phyloP scores from a whole-genome alignment of 2,888 invertebrate species.

The Odontocolon sp. region DNA sequence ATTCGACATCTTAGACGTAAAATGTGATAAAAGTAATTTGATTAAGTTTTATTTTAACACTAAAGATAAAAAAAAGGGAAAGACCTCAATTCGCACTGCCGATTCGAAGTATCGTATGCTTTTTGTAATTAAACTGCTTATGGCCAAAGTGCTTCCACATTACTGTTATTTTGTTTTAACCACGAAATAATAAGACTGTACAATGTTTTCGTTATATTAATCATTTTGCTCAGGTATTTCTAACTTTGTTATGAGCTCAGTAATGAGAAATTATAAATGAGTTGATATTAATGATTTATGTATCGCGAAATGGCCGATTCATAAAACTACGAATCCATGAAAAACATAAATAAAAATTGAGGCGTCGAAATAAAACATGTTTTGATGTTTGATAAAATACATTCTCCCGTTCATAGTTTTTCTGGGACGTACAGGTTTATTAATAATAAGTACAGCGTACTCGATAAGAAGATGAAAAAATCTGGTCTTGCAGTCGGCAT shows the following conservation, averaged over 20 bases:
- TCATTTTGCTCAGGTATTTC: slow-evolving; percentile 44
- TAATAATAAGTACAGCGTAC: too few relatives aligned
- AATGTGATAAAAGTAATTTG: slow-evolving; percentile 44
- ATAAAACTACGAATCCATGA: background rate
- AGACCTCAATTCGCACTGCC: too few relatives aligned
- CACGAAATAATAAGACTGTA: slow-evolving; percentile 34
- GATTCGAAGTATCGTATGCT: background rate
- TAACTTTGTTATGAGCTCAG: slow-evolving; percentile 44
- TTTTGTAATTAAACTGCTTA: slow-evolving; percentile 27
- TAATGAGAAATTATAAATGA: slow-evolving; percentile 33
- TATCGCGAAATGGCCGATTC: slow-evolving; percentile 42
- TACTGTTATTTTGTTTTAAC: slow-evolving; percentile 34
- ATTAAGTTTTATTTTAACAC: slow-evolving; percentile 28
- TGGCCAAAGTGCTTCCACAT: slow-evolving; percentile 42
- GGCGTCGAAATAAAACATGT: too few relatives aligned
- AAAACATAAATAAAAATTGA: too few relatives aligned
- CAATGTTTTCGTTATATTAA: slow-evolving; percentile 46
- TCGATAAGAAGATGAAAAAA: too few relatives aligned
- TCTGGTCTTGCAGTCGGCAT: too few relatives aligned
- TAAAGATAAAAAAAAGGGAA: too few relatives aligned
- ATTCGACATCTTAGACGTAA: slow-evolving; percentile 2
- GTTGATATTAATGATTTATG: slow-evolving; percentile 23
- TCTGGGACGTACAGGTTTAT: too few relatives aligned
- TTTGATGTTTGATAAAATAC: too few relatives aligned
- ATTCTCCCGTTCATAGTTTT: too few relatives aligned